Evolutionary conservation across 2,888 invertebrate species (phyloP).

Genomic region (Drosophila mettleri): DNA sequence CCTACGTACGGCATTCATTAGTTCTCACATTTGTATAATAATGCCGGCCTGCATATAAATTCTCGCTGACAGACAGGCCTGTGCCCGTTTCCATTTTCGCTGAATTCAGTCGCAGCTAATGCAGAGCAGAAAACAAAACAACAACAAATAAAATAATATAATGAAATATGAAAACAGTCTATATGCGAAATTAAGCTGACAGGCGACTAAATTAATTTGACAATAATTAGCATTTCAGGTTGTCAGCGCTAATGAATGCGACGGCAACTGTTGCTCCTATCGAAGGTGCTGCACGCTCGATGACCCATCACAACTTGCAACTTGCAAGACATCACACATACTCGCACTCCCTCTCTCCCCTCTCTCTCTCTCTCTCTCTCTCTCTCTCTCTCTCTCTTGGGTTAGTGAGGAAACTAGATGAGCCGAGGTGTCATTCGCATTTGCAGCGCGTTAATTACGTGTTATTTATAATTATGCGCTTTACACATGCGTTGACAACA

Average conservation of each 20-base stretch:
- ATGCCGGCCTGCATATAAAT: slow-evolving; percentile 45
- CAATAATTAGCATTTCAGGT: slow-evolving; percentile 85
- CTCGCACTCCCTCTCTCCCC: background rate
- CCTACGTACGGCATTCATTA: slow-evolving; percentile 70
- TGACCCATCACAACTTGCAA: slow-evolving; percentile 65
- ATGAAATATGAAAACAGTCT: slow-evolving; percentile 15
- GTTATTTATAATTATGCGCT: slow-evolving; percentile 81
- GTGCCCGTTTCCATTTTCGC: slow-evolving; percentile 52
- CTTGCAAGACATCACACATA: slow-evolving; percentile 7
- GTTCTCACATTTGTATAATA: slow-evolving; percentile 64
- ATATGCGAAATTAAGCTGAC: slow-evolving; percentile 65
- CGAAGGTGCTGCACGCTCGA: slow-evolving; percentile 60
- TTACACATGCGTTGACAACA: slow-evolving; percentile 77
- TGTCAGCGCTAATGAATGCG: slow-evolving; percentile 83
- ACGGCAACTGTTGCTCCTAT: slow-evolving; percentile 44
- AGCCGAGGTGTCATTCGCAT: slow-evolving; percentile 77
- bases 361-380: background rate
- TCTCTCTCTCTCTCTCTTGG: background rate
- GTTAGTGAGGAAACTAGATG: background rate
- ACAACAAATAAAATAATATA: background rate
- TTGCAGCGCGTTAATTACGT: slow-evolving; percentile 78
- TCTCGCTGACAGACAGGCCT: slow-evolving; percentile 43
- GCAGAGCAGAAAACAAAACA: slow-evolving; percentile 10
- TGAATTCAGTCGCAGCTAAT: slow-evolving; percentile 33
- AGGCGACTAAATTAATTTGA: slow-evolving; percentile 84